Base-by-base conservation (phyloP, 1,140 invertebrate genomes). In the Magallana gigas region DNA sequence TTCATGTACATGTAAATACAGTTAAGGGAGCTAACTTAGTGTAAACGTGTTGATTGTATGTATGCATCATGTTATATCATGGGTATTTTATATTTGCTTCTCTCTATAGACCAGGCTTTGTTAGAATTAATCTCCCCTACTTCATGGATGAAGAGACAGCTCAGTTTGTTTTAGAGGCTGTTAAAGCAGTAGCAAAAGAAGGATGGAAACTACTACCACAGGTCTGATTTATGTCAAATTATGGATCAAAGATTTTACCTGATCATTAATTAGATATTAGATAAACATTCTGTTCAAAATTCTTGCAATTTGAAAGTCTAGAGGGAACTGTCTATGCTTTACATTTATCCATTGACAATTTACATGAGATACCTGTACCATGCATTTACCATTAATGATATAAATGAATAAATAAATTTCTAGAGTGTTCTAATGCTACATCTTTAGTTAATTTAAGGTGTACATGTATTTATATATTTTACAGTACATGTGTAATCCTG, bases 151-250 rank as follows among this genome's bases (percentile, higher is more conserved):
- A 98, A 87, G 95, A 96, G 56, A 97, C 98, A 94, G 94, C 95
- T 18, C 96, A 97, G 11, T 98, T 97, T 94, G 96, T 98, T 1
- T 94, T 98, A 84, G 97, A 98, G 94, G 97, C 98, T 0, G 94
- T 99, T 12, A 97, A 97, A 94, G 97, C 98, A 96, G 97, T 98
- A 0, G 97, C 97, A 0, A 97, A 97, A 1, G 96, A 98, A 95
- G 97, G 97, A 0, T 98, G 98, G 97, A 98, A 98, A 92, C 96
- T 98, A 57, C 93, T 99, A 71, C 98, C 98, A 0, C 97, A 93
- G 93, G 93, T 93, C 85, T 57, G 48, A 36, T 36, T 64, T 18
- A 3, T 48, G 36, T 48, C 2, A 48, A 48, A 48, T 48, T 48
- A 48, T 48, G 36, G 36, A 48, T 5, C 36, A 48, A 48, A 48